Conservation (phyloP, 2,113 vertebrate genomes). For the Montifringilla adamsi region DNA sequence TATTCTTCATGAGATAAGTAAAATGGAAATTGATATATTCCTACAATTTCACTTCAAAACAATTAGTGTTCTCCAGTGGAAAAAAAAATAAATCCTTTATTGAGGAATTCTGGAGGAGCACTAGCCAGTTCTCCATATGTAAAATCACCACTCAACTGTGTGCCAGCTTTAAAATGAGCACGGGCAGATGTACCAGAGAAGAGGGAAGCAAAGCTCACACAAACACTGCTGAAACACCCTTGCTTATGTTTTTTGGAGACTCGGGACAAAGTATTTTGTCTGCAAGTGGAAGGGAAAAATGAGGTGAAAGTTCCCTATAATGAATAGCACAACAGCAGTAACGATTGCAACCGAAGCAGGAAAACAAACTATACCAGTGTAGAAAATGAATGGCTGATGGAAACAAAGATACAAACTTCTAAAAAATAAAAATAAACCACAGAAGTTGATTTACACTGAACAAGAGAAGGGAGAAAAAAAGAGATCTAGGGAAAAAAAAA, state of each 20-base stretch:
- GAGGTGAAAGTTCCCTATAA: neutral
- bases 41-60: neutral
- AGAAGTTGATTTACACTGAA: neutral
- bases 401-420: neutral
- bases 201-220: neutral
- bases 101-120: neutral
- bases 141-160: neutral
- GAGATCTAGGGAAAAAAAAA: neutral
- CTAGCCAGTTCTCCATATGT: neutral
- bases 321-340: neutral
- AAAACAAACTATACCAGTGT: neutral
- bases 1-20: neutral
- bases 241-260: neutral
- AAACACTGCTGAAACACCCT: neutral
- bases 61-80: neutral
- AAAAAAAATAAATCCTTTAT: neutral
- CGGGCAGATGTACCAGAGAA: neutral
- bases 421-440: neutral
- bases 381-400: constrained; percentile 1
- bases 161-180: neutral
- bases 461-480: neutral
- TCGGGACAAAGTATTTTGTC: neutral
- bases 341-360: neutral
- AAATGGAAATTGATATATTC: neutral
- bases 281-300: neutral